Evolutionary conservation across 1,140 invertebrate genomes (phyloP).

Genomic region (Trypoxylus dichotomus): DNA sequence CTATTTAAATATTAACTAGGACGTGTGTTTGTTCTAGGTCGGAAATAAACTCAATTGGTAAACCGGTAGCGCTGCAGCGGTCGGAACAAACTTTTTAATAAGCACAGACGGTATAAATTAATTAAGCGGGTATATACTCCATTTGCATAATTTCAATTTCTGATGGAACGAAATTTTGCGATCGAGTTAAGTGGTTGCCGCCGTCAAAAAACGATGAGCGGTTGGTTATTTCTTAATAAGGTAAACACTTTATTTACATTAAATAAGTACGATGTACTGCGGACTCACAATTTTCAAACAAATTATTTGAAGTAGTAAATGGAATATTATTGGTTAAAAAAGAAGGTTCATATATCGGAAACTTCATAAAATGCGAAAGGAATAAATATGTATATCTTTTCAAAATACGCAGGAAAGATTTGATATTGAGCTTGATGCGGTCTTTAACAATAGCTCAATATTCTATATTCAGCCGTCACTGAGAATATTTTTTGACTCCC

Average conservation of each 20-base stretch:
- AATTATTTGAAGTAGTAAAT: not conserved
- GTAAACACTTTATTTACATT: not conserved
- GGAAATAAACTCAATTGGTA: slow-evolving; percentile 6
- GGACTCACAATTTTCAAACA: not conserved
- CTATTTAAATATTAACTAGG: slow-evolving; percentile 15
- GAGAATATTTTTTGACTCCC: too few species aligned
- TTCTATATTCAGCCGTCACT: too few species aligned
- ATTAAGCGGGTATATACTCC: slow-evolving; percentile 7
- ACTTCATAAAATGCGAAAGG: too few species aligned
- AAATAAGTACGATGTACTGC: not conserved
- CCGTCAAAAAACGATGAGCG: not conserved
- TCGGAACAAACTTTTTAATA: not conserved
- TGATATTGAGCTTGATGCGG: too few species aligned
- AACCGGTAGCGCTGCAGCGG: not conserved
- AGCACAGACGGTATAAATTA: slow-evolving; percentile 1
- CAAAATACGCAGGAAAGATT: too few species aligned
- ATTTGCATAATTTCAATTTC: slow-evolving; percentile 26
- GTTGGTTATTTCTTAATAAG: not conserved
- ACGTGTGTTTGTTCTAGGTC: not conserved
- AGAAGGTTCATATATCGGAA: too few species aligned
- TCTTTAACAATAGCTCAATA: too few species aligned
- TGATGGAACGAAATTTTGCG: not conserved
- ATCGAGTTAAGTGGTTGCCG: not conserved
- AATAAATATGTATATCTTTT: too few species aligned
- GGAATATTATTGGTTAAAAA: too few species aligned